These are phyloP conservation scores for Asteroscopus sphinx DNA, from an alignment of 2,888 invertebrate species.

Conservation along the genomic window DNA sequence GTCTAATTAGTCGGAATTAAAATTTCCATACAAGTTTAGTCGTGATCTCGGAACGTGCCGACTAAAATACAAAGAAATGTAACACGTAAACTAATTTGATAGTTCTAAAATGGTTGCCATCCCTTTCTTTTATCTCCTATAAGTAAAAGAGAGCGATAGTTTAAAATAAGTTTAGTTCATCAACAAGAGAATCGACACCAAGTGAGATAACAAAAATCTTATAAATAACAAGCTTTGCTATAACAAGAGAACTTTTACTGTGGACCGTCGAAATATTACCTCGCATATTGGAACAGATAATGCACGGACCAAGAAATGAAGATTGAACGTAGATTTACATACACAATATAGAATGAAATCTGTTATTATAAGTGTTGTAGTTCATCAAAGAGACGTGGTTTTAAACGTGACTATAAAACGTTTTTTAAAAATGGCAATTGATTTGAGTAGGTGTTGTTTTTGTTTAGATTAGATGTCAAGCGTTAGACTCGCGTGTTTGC, in stretches of 20 bases:
- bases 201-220: slow-evolving; percentile 29
- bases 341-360: slow-evolving; percentile 27
- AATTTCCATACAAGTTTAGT: too few relatives aligned
- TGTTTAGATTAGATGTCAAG: slow-evolving; percentile 6
- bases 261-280: slow-evolving; percentile 44
- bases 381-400: slow-evolving; percentile 11
- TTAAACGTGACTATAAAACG: slow-evolving; percentile 17
- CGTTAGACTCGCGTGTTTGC: slow-evolving; percentile 1
- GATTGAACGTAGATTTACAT: slow-evolving; percentile 26
- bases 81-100: too few relatives aligned
- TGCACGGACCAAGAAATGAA: slow-evolving; percentile 46
- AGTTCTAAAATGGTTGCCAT: too few relatives aligned
- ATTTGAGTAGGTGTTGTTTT: slow-evolving; percentile 26
- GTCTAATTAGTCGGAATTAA: too few relatives aligned
- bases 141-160: too few relatives aligned
- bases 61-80: too few relatives aligned
- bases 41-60: too few relatives aligned
- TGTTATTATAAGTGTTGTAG: slow-evolving; percentile 19
- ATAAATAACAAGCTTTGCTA: slow-evolving; percentile 27
- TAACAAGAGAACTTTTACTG: slow-evolving; percentile 35
- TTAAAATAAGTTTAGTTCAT: too few relatives aligned
- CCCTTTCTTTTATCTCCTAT: too few relatives aligned
- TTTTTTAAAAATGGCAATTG: slow-evolving; percentile 37
- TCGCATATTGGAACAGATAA: slow-evolving; percentile 39
- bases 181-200: too few relatives aligned